These are phyloP conservation scores for Corynorhinus townsendii DNA, from an alignment of 2,113 vertebrate species.

Conservation along the genomic window DNA sequence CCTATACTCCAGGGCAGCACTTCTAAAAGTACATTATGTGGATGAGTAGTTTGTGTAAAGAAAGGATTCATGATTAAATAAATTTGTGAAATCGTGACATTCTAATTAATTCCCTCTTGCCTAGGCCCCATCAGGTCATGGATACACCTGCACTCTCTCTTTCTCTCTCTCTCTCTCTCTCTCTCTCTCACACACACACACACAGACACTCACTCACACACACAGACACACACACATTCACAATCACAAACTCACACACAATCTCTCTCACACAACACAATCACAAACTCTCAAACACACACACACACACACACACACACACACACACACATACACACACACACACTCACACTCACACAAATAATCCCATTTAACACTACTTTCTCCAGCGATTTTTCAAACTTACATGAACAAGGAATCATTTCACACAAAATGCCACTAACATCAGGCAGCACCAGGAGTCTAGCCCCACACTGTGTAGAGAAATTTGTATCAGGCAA, in stretches of 20 bases:
- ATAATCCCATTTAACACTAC: background rate
- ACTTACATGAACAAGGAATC: background rate
- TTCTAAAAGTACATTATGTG: background rate
- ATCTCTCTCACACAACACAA: too few relatives aligned
- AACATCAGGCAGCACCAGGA: background rate
- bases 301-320: too few relatives aligned
- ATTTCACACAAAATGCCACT: background rate
- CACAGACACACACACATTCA: too few relatives aligned
- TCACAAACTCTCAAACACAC: too few relatives aligned
- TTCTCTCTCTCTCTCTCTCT: too few relatives aligned
- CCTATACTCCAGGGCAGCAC: background rate
- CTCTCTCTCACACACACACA: too few relatives aligned
- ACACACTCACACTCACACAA: background rate
- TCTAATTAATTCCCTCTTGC: background rate
- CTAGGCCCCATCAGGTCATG: background rate
- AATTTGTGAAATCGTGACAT: background rate
- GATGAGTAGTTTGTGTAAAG: background rate
- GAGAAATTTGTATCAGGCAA: background rate
- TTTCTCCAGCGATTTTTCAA: background rate
- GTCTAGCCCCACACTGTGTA: background rate
- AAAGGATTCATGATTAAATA: background rate
- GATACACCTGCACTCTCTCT: too few relatives aligned
- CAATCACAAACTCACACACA: too few relatives aligned
- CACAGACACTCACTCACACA: too few relatives aligned
- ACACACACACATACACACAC: too few relatives aligned